Base-by-base conservation (phyloP, 2,888 invertebrate genomes). In the Eurytoma adleriae region DNA sequence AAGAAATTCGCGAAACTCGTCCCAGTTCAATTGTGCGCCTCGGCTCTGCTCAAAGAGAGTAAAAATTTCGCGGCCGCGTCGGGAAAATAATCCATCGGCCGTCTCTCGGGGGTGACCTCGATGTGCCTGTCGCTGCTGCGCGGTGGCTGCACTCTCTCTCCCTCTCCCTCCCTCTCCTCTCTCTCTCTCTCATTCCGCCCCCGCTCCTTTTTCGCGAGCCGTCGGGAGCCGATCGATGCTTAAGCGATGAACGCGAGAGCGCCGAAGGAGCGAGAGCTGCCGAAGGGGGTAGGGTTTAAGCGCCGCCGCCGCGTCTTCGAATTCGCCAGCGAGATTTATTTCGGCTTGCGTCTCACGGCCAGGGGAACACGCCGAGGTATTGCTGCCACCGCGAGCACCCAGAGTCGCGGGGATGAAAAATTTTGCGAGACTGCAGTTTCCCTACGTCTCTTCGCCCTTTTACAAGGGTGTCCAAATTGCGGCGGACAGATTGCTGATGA, bases 31-130 rank as follows among this genome's bases (percentile, higher is more conserved):
- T 40, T 40, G 40, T 40, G 1, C 40, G 1, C 10, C 40, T 40
- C 40, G 40, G 7, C 40, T 40, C 40, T 10, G 40, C 40, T 40
- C 40, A 40, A 40, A 40, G 40, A 10, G 40, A 40, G 7, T 1
- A 70, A 62, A 71, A 71, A 66, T 40, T 69, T 48, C 61, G 69
- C 16, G 70, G 68, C 62, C 7, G 54, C 14, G 54, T 4, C 66
- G 24, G 54, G 75, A 75, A 81, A 79, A 81, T 81, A 81, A 81
- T 81, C 81, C 81, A 79, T 79, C 79, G 76, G 77, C 82, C 75
- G 74, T 77, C 73, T 81, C 7, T 40, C 40, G 40, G 70, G 79
- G 67, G 70, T 82, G 82, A 82, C 82, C 82, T 79, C 76, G 73
- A 82, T 82, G 72, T 79, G 77, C 82, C 70, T 78, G 72, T 80